Evolutionary conservation across 2,888 invertebrate genomes (phyloP).

Genomic region (Drosophila buzzatii): DNA sequence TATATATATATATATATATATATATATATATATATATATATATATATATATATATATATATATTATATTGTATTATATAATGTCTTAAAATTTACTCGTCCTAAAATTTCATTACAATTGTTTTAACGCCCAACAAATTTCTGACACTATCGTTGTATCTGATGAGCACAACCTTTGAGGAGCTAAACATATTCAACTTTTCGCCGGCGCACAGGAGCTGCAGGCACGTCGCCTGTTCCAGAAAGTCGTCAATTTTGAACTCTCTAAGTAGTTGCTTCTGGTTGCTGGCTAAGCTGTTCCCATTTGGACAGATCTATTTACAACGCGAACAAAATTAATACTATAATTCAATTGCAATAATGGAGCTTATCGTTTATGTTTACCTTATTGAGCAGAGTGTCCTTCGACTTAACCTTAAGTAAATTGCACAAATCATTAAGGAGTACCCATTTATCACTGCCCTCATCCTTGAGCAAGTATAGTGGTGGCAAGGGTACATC

Average conservation of each 20-base stretch:
- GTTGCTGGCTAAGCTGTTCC: constrained; percentile 72
- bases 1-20: too few species aligned
- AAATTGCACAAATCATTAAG: constrained; percentile 92
- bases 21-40: too few species aligned
- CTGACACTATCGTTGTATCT: constrained; percentile 94
- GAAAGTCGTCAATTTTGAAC: constrained; percentile 92
- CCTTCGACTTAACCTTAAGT: constrained; percentile 92
- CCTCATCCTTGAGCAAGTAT: constrained; percentile 90
- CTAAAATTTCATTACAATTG: constrained; percentile 89
- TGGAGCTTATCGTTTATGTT: not conserved
- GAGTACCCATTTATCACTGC: constrained; percentile 92
- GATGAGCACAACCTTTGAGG: constrained; percentile 92
- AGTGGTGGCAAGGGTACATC: constrained; percentile 92
- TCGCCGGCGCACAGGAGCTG: constrained; percentile 92
- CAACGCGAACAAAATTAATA: constrained; percentile 2
- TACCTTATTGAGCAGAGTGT: constrained; percentile 90
- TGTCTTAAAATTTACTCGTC: constrained; percentile 19
- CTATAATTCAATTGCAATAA: not conserved
- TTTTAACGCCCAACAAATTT: constrained; percentile 93
- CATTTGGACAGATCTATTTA: constrained; percentile 83
- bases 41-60: constrained; percentile 1
- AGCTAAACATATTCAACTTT: constrained; percentile 90
- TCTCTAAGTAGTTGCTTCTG: constrained; percentile 87
- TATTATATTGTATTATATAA: constrained; percentile 16
- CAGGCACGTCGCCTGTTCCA: constrained; percentile 92